These are phyloP conservation scores for Presbytis comata DNA, from an alignment of 2,797 vertebrate species.

Conservation along the genomic window DNA sequence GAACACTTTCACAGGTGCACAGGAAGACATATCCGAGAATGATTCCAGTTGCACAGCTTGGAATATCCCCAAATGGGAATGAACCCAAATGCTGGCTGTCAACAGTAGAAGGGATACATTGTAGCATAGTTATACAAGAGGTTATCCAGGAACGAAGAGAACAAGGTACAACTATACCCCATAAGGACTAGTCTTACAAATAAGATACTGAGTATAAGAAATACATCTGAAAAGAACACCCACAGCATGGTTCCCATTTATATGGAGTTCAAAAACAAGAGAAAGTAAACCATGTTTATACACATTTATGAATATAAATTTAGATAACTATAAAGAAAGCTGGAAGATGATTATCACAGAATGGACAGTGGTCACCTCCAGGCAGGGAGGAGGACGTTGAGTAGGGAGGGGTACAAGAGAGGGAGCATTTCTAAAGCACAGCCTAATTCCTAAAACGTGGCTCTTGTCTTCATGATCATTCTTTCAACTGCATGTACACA, in stretches of 20 bases:
- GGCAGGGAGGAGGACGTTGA: neutral
- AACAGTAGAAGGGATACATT: rapidly evolving
- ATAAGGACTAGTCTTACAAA: neutral
- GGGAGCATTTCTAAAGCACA: neutral
- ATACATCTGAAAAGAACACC: neutral
- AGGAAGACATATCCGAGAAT: rapidly evolving
- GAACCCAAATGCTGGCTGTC: neutral
- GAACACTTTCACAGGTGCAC: rapidly evolving
- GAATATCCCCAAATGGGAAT: neutral
- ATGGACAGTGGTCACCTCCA: neutral
- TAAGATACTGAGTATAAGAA: rapidly evolving
- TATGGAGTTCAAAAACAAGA: neutral
- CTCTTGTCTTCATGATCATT: neutral
- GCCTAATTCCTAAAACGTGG: neutral
- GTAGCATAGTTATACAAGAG: rapidly evolving
- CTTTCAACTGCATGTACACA: neutral
- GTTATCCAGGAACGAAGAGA: neutral
- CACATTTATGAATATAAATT: neutral
- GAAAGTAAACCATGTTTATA: neutral
- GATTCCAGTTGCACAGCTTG: rapidly evolving
- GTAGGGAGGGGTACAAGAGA: neutral
- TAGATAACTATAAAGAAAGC: neutral
- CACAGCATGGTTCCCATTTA: rapidly evolving
- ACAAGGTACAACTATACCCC: too few species aligned
- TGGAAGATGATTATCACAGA: neutral